Evolutionary conservation across 2,113 vertebrate genomes (phyloP), one percentile per base, ranked within the genome.

Genomic region (Vidua chalybeata): DNA sequence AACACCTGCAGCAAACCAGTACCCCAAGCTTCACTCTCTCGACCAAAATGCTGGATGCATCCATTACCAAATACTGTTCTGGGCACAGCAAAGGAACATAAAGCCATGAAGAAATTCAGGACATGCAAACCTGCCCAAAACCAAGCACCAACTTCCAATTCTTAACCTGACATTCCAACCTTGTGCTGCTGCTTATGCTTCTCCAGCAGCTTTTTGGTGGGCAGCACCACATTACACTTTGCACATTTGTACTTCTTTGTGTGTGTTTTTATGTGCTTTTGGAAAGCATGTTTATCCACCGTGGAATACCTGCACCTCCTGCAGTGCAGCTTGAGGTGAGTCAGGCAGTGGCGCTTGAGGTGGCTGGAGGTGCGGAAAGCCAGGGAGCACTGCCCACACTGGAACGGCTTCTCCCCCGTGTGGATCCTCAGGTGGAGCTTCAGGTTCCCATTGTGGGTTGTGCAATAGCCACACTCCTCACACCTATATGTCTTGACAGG

Each of bases 331-430:
- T 46, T 93, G 3, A 73, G 28, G 35, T 97, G 96, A 7, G 76
- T 96, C 51, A 72, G 15, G 26, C 90, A 13, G 77, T 97, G 97
- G 12, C 96, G 94, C 43, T 94, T 97, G 51, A 96, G 93, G 62
- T 97, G 97, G 82, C 97, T 95, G 6, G 95, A 96, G 1, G 96
- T 96, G 73, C 97, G 96, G 95, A 97, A 97, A 17, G 96, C 35
- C 7, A 54, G 4, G 2, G 30, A 4, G 7, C 97, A 97, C 51
- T 91, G 92, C 10, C 37, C 0, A 0, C 97, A 97, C 69, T 63
- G 59, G 94, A 90, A 96, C 0, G 97, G 97, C 84, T 73, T 96
- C 71, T 97, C 97, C 22, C 96, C 97, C 0, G 82, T 96, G 11
- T 97, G 97, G 48, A 93, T 96, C 16, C 89, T 67, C 58, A 94